Conservation (phyloP, 2,888 invertebrate genomes). For the Heterodera filipjevi region DNA sequence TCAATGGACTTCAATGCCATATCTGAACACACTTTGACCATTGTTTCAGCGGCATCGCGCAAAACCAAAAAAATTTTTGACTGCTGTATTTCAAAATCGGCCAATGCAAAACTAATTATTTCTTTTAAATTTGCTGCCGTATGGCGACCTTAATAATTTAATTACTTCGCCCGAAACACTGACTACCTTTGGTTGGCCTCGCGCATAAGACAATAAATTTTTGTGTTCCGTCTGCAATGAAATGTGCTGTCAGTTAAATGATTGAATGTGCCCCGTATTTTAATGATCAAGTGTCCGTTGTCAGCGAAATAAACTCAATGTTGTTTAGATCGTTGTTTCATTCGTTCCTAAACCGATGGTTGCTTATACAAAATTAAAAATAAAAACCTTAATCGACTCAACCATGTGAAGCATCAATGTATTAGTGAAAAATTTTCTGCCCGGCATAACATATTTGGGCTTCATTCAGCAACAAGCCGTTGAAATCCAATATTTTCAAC, state of each 20-base stretch:
- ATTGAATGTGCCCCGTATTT: not conserved
- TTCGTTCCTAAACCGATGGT: not conserved
- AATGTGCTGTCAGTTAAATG: not conserved
- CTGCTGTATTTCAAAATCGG: not conserved
- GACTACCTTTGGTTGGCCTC: not conserved
- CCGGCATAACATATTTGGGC: not conserved
- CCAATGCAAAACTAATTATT: not conserved
- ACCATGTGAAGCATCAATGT: too few relatives aligned
- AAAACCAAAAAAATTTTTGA: conserved; percentile 16
- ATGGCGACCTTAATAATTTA: not conserved
- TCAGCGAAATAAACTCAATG: not conserved
- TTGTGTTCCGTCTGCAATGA: not conserved
- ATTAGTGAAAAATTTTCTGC: not conserved
- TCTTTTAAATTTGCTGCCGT: conserved; percentile 9
- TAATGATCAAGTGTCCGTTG: conserved; percentile 2
- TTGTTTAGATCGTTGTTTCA: not conserved
- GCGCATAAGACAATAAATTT: conserved; percentile 10
- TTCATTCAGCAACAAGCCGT: not conserved
- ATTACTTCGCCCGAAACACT: too few relatives aligned
- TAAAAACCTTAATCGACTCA: too few relatives aligned
- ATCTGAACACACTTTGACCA: conserved; percentile 16
- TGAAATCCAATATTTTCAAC: conserved; percentile 7
- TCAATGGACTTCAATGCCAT: not conserved
- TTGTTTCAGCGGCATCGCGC: conserved; percentile 15
- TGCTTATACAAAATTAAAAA: not conserved